Percentiles rank a stretch among this genome's conserved stretches.
Evolutionary conservation across 2,888 invertebrate genomes (phyloP).

Genomic region (Thymelicus acteon): DNA sequence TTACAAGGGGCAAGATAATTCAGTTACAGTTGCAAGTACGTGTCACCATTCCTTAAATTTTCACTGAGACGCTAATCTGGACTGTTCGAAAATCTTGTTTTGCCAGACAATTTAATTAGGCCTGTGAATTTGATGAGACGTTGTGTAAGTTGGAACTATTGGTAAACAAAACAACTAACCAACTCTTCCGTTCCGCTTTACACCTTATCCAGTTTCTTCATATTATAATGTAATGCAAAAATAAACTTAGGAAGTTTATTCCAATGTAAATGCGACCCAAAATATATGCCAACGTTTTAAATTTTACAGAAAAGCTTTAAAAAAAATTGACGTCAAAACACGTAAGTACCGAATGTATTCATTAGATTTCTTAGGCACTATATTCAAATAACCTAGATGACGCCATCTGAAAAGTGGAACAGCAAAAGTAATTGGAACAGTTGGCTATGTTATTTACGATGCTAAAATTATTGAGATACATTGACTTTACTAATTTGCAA

Average conservation of each 20-base stretch:
- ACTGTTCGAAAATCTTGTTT: conserved; percentile 19
- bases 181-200: background rate
- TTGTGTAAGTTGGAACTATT: background rate
- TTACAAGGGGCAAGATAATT: conserved; percentile 26
- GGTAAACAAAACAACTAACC: background rate
- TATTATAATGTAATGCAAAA: too few relatives aligned
- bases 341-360: background rate
- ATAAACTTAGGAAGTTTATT: too few relatives aligned
- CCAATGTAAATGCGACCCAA: too few relatives aligned
- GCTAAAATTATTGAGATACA: background rate
- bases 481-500: background rate
- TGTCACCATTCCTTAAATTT: conserved; percentile 26
- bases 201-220: too few relatives aligned
- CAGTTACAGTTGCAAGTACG: conserved; percentile 30
- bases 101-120: conserved; percentile 22
- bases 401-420: conserved; percentile 23
- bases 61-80: conserved; percentile 15
- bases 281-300: too few relatives aligned
- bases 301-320: too few relatives aligned
- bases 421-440: conserved; percentile 19
- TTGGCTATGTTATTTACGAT: conserved; percentile 6
- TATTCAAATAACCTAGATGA: conserved; percentile 21
- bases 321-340: background rate
- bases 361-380: background rate
- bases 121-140: background rate